A percentile compares a stretch with the other conserved stretches of the same genome.
phyloP scores from a whole-genome alignment of 2,113 vertebrate genomes.

The Cichladusa arquata region DNA sequence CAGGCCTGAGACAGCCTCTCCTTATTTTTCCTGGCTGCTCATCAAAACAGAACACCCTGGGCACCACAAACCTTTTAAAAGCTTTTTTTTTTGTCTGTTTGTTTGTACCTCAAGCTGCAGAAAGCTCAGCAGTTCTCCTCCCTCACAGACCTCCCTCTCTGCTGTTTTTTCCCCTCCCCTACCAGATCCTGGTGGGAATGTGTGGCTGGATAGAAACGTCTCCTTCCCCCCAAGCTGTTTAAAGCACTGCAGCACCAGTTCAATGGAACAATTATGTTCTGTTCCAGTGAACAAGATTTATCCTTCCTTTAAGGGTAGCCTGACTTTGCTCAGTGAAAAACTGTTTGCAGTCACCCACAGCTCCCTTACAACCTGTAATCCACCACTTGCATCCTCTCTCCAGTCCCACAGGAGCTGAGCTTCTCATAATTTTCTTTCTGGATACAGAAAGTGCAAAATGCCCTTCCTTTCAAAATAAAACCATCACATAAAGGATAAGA shows the following conservation, averaged over 20 bases:
- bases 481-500: not conserved
- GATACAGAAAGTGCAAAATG: not conserved
- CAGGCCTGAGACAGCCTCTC: not conserved
- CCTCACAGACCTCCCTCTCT: not conserved
- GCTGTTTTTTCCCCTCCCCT: not conserved
- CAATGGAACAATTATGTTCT: not conserved
- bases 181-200: not conserved
- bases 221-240: not conserved
- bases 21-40: not conserved
- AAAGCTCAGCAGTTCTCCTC: not conserved
- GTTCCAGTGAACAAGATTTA: not conserved
- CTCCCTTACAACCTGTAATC: not conserved
- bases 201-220: not conserved
- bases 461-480: not conserved
- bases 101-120: not conserved
- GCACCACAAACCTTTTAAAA: not conserved
- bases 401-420: not conserved
- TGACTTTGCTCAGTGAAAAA: not conserved
- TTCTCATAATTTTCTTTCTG: not conserved
- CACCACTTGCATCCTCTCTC: not conserved
- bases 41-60: not conserved
- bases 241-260: not conserved
- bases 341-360: not conserved
- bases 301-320: not conserved
- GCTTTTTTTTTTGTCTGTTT: not conserved